phyloP scores from a whole-genome alignment of 2,113 vertebrate genomes.

The Fulmarus glacialis region DNA sequence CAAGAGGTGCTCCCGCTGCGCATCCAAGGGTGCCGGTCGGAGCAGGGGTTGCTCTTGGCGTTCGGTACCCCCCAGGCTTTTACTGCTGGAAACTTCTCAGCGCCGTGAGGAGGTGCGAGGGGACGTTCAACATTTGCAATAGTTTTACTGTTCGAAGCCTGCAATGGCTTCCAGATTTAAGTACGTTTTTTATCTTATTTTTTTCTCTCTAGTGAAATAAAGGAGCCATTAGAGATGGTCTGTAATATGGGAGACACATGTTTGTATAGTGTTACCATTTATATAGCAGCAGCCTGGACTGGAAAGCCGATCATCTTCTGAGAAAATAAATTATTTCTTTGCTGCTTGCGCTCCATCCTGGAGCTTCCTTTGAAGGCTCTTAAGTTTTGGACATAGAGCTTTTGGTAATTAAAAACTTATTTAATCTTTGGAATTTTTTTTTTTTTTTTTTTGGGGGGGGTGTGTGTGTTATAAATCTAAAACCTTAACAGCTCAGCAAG shows the following conservation, averaged over 20 bases:
- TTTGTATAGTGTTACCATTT: background rate
- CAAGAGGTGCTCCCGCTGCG: accelerated
- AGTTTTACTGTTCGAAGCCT: background rate
- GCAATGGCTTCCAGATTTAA: background rate
- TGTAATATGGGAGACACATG: background rate
- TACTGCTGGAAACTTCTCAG: background rate
- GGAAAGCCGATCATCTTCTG: background rate
- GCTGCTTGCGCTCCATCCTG: background rate
- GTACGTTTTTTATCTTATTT: background rate
- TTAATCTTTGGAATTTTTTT: background rate
- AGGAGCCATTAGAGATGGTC: background rate
- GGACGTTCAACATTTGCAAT: background rate
- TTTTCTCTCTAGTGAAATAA: background rate
- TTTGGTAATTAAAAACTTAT: background rate
- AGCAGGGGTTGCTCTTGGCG: background rate
- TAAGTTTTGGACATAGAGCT: background rate
- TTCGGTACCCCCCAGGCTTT: background rate
- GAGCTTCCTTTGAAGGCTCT: background rate
- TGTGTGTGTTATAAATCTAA: background rate
- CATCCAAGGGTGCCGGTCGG: background rate
- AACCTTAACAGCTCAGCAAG: background rate
- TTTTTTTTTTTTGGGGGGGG: no score
- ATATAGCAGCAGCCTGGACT: background rate
- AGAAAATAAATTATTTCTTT: background rate
- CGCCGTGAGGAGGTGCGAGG: background rate